These are phyloP conservation scores for Syngnathus rostellatus DNA, from an alignment of 2,797 vertebrate genomes.

Conservation along the genomic window DNA sequence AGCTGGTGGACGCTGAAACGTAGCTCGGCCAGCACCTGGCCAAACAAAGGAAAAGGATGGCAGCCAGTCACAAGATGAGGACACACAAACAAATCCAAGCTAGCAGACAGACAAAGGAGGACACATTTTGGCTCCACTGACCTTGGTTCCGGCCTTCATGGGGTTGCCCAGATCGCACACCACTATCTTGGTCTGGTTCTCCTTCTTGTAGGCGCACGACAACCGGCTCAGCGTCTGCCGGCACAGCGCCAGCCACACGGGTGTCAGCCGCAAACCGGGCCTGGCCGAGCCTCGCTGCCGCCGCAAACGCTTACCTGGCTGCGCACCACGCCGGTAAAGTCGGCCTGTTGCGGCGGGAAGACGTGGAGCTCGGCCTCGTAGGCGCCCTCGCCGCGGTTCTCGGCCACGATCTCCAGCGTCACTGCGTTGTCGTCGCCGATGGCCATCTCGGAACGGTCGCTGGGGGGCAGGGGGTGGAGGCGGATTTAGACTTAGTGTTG, in stretches of 20 bases:
- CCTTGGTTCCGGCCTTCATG: conserved; percentile 89
- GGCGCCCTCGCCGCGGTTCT: conserved; percentile 89
- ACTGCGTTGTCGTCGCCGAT: conserved; percentile 90
- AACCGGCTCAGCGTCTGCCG: conserved; percentile 71
- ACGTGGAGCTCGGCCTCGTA: conserved; percentile 92
- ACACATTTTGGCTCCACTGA: conserved; percentile 15
- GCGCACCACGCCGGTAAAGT: conserved; percentile 85
- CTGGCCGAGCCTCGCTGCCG: too few species aligned
- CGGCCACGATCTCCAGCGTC: conserved; percentile 78
- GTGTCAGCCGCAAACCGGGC: background rate
- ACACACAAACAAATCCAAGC: background rate
- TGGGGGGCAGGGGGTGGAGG: conserved; percentile 26
- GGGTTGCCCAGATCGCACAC: conserved; percentile 96
- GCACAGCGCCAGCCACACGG: background rate
- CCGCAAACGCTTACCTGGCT: conserved; percentile 61
- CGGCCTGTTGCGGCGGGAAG: conserved; percentile 79
- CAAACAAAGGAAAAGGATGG: conserved; percentile 1
- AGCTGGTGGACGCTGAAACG: conserved; percentile 91
- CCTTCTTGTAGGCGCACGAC: conserved; percentile 89
- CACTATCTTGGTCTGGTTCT: conserved; percentile 89
- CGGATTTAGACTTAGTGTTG: background rate
- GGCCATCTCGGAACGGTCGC: conserved; percentile 85
- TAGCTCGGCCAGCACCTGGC: conserved; percentile 80
- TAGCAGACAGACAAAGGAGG: background rate
- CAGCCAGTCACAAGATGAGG: too few species aligned